Conservation (phyloP, 2,888 invertebrate species). For the Hyposoter didymator region DNA sequence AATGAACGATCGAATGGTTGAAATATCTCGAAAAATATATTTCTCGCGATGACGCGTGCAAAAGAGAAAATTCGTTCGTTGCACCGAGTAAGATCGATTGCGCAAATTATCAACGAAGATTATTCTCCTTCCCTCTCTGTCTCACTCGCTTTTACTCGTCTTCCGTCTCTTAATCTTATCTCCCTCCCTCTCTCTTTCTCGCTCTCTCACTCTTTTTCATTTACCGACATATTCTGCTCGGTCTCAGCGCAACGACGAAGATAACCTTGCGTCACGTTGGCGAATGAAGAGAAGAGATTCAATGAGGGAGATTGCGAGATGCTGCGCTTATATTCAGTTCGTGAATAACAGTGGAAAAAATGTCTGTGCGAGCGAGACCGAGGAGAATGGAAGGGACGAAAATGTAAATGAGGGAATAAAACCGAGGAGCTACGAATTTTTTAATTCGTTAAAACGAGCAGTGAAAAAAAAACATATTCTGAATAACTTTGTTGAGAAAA, state of each 20-base stretch:
- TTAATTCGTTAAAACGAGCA: constrained; percentile 19
- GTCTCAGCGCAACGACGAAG: constrained; percentile 64
- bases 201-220: constrained; percentile 66
- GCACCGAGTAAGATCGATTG: constrained; percentile 57
- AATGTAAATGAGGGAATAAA: constrained; percentile 27
- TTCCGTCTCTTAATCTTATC: constrained; percentile 57
- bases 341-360: constrained; percentile 42
- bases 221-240: constrained; percentile 37
- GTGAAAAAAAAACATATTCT: background rate
- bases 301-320: constrained; percentile 59
- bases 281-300: constrained; percentile 59
- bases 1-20: background rate
- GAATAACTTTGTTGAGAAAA: background rate
- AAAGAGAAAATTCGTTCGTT: constrained; percentile 55
- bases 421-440: constrained; percentile 23
- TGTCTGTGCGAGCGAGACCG: constrained; percentile 17
- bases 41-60: constrained; percentile 15
- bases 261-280: constrained; percentile 70
- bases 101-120: constrained; percentile 53
- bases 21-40: constrained; percentile 1
- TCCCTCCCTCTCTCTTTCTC: constrained; percentile 55
- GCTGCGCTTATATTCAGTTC: constrained; percentile 34
- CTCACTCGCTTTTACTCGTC: constrained; percentile 65
- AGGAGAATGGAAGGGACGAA: constrained; percentile 33
- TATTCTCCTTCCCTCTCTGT: constrained; percentile 60